phyloP scores from a whole-genome alignment of 2,888 invertebrate species.

The Drosophila bunnanda region DNA sequence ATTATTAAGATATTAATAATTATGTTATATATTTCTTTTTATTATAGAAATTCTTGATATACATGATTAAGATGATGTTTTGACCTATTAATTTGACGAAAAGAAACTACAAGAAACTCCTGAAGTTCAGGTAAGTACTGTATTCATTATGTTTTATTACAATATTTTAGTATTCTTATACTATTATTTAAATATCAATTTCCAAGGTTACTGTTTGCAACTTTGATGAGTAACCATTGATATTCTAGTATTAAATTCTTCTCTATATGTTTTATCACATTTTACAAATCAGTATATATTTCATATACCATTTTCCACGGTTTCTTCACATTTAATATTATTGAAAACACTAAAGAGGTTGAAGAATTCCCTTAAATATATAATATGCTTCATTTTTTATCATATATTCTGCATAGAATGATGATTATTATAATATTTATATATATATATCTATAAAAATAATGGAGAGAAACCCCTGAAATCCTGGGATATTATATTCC shows the following conservation, averaged over 20 bases:
- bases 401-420: too few relatives aligned
- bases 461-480: too few relatives aligned
- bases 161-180: not conserved
- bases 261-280: too few relatives aligned
- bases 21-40: not conserved
- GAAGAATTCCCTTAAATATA: not conserved
- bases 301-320: too few relatives aligned
- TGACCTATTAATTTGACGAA: not conserved
- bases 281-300: too few relatives aligned
- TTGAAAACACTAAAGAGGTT: not conserved
- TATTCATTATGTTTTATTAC: not conserved
- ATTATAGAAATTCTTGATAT: not conserved
- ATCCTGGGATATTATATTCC: not conserved
- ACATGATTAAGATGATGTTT: not conserved
- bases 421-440: not conserved
- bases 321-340: not conserved
- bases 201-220: not conserved
- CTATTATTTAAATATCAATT: not conserved
- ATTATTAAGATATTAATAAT: not conserved
- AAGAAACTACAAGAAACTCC: not conserved
- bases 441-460: too few relatives aligned
- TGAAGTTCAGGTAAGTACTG: not conserved
- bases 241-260: too few relatives aligned
- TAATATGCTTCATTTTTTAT: not conserved
- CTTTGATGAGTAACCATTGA: too few relatives aligned